These are phyloP conservation scores for Microtus richardsoni DNA, from an alignment of 2,113 vertebrate genomes.

Conservation along the genomic window DNA sequence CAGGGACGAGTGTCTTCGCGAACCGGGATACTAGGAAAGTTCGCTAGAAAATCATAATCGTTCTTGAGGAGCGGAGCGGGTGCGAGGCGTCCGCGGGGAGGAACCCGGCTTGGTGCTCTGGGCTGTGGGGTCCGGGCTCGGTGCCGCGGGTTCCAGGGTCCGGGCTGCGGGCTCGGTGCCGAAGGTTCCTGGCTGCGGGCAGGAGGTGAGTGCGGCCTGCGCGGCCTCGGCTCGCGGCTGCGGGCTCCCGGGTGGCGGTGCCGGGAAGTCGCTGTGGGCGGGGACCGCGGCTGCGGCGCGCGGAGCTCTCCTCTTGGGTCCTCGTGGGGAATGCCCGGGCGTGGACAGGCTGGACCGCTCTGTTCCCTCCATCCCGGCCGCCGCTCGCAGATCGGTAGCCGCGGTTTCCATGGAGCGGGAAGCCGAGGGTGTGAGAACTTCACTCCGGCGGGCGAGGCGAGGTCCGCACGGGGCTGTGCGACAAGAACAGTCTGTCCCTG, in stretches of 20 bases:
- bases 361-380: background rate
- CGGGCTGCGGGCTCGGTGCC: background rate
- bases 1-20: background rate
- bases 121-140: too few species aligned
- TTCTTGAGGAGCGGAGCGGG: background rate
- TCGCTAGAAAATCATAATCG: background rate
- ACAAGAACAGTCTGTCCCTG: background rate
- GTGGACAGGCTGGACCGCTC: background rate
- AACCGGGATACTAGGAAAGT: background rate
- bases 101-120: background rate
- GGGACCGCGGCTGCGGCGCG: background rate
- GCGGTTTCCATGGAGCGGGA: background rate
- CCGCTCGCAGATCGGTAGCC: background rate
- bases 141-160: background rate
- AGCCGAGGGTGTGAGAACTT: background rate
- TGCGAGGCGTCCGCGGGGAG: background rate
- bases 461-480: background rate
- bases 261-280: background rate
- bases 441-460: background rate
- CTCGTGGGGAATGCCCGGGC: background rate
- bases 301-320: slow-evolving; percentile 44
- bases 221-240: background rate
- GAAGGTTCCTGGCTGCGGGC: background rate
- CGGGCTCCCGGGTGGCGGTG: background rate
- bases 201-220: background rate